These are phyloP conservation scores for Agrotis clavis DNA, from an alignment of 2,888 invertebrate species.

Conservation along the genomic window DNA sequence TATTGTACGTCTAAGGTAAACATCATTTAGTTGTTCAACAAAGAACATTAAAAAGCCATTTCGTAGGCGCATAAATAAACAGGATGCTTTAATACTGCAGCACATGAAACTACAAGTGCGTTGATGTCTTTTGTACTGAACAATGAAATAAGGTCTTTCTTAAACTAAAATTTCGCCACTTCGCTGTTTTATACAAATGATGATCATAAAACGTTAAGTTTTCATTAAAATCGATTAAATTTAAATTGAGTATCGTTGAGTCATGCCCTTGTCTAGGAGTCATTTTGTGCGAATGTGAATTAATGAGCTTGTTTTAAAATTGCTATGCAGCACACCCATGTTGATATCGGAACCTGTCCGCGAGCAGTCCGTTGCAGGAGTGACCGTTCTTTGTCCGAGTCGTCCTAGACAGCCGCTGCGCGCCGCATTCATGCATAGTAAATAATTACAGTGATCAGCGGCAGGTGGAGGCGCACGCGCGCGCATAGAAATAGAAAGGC, in stretches of 20 bases:
- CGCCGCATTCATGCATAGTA: slow-evolving; percentile 90
- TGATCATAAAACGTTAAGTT: slow-evolving; percentile 47
- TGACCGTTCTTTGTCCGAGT: slow-evolving; percentile 89
- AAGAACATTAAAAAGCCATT: slow-evolving; percentile 37
- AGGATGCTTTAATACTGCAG: background rate
- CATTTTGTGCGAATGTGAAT: slow-evolving; percentile 79
- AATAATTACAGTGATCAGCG: slow-evolving; percentile 90
- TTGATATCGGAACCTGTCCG: slow-evolving; percentile 85
- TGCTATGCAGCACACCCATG: slow-evolving; percentile 85
- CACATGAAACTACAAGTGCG: slow-evolving; percentile 51
- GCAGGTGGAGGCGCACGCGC: slow-evolving; percentile 89
- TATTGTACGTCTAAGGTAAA: slow-evolving; percentile 17
- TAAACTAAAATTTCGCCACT: slow-evolving; percentile 11
- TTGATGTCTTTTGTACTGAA: slow-evolving; percentile 71
- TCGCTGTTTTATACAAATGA: slow-evolving; percentile 23
- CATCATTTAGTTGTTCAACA: slow-evolving; percentile 37
- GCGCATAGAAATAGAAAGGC: slow-evolving; percentile 91
- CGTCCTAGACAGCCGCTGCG: slow-evolving; percentile 87
- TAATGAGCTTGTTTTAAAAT: slow-evolving; percentile 85
- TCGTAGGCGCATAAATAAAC: slow-evolving; percentile 23
- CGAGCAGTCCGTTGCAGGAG: slow-evolving; percentile 77
- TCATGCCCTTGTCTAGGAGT: slow-evolving; percentile 76
- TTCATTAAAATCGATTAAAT: slow-evolving; percentile 59
- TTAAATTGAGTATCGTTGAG: slow-evolving; percentile 66
- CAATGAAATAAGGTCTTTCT: slow-evolving; percentile 25